Conservation (phyloP, 1,140 invertebrate species). For the Calephelis virginiensis region DNA sequence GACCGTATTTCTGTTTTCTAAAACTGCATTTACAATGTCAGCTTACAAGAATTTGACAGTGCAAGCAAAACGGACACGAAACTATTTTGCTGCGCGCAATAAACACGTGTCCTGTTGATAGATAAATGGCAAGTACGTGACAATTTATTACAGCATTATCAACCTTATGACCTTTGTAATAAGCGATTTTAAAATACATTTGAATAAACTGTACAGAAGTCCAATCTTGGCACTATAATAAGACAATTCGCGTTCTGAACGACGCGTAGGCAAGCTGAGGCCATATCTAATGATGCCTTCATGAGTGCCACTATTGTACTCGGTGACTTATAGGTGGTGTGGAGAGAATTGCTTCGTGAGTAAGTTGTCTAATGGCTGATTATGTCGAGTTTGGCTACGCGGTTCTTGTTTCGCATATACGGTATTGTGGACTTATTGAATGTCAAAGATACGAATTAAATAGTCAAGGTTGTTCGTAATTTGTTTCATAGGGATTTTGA, state of each 20-base stretch:
- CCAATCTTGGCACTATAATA: conserved; percentile 45
- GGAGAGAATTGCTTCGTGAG: conserved; percentile 48
- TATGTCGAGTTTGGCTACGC: conserved; percentile 46
- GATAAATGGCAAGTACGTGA: conserved; percentile 15
- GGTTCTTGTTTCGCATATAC: conserved; percentile 39
- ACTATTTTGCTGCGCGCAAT: conserved; percentile 10
- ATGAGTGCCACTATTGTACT: conserved; percentile 55
- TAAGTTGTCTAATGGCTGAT: conserved; percentile 42
- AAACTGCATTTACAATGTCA: not conserved
- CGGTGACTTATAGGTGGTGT: conserved; percentile 29
- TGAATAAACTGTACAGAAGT: conserved; percentile 27
- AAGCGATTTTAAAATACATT: conserved; percentile 19
- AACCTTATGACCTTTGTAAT: conserved; percentile 22
- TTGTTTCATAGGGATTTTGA: conserved; percentile 14
- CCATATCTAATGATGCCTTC: conserved; percentile 61
- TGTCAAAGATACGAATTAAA: conserved; percentile 33
- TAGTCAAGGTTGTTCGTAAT: conserved; percentile 19
- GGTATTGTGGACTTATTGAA: conserved; percentile 51
- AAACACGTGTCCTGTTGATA: conserved; percentile 12
- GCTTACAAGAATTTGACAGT: conserved; percentile 2
- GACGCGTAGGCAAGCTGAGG: conserved; percentile 43
- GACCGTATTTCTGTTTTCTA: not conserved
- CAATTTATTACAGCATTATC: conserved; percentile 14
- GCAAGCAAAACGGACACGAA: conserved; percentile 2
- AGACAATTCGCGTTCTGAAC: conserved; percentile 60